Evolutionary conservation across 2,113 vertebrate species (phyloP), one percentile per base, ranked within the genome.

Genomic region (Pica pica): DNA sequence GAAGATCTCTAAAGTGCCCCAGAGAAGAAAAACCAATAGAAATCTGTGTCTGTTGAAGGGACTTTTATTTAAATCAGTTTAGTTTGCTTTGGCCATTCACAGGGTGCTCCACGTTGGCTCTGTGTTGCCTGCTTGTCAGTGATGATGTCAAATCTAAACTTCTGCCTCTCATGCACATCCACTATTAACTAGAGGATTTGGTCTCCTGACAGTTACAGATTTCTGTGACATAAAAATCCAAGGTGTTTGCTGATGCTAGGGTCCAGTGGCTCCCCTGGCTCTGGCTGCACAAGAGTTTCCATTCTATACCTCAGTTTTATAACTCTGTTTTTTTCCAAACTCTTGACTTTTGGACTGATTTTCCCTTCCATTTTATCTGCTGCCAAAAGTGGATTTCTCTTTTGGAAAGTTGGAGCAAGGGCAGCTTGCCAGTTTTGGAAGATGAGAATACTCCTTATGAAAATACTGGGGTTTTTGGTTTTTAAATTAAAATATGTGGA

Each of bases 401-500:
- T 96, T 75, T 87, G n/a, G 47, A 93, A 94, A 92, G 69, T 30
- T 23, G 85, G 73, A 82, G 65, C 53, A 55, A 88, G 22, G 35
- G 42, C 64, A 57, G 31, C 41, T 71, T 71, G 47, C 79, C 49
- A 31, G 6, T 55, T 75, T 84, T 79, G 65, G 69, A 87, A 71
- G 53, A 78, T 12, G 35, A 64, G 19, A 52, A 18, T 83, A 13
- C 11, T 83, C 24, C 12, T 81, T 42, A 41, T 30, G 53, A 89
- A 91, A 94, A 85, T 37, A 52, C 13, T 9, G 23, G 11, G 2
- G 0, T 0, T 60, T 84, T 82, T n/a, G 18, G 8, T 21, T 59
- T 67, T 87, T 79, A 52, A 50, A 65, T 83, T 64, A 52, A 63
- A 70, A 56, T 87, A 41, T 0, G 0, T 37, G 16, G 56, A 82